phyloP scores from a whole-genome alignment of 2,888 invertebrate genomes.

The Suillia variegata region DNA sequence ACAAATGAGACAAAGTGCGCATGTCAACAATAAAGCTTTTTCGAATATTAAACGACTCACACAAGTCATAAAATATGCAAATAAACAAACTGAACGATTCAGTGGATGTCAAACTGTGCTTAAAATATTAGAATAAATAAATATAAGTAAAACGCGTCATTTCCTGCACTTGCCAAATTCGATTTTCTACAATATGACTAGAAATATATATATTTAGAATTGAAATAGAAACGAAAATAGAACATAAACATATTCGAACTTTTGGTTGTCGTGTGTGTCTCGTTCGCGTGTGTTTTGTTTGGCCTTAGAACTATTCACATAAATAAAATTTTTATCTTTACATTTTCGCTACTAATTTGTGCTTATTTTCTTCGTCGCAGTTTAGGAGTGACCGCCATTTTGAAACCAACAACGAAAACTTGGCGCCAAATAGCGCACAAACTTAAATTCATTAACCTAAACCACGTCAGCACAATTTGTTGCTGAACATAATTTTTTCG shows the following conservation, averaged over 20 bases:
- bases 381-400: constrained; percentile 16
- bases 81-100: constrained; percentile 2
- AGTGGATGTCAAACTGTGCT: constrained; percentile 31
- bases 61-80: not conserved
- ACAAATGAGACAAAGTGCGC: constrained; percentile 2
- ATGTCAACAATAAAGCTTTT: constrained; percentile 1
- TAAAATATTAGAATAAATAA: not conserved
- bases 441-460: constrained; percentile 21
- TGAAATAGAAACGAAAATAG: too few relatives aligned
- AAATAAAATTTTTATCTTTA: too few relatives aligned
- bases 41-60: too few relatives aligned
- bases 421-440: constrained; percentile 25
- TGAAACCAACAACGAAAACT: constrained; percentile 23
- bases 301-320: too few relatives aligned
- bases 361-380: not conserved
- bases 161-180: not conserved
- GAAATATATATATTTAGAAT: too few relatives aligned
- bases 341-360: not conserved
- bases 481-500: not conserved
- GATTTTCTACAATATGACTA: too few relatives aligned
- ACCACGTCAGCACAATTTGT: constrained; percentile 5
- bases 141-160: not conserved
- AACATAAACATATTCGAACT: too few relatives aligned
- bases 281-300: too few relatives aligned
- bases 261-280: not conserved